Conservation (phyloP, 2,888 invertebrate genomes). For the Eulithis testata region DNA sequence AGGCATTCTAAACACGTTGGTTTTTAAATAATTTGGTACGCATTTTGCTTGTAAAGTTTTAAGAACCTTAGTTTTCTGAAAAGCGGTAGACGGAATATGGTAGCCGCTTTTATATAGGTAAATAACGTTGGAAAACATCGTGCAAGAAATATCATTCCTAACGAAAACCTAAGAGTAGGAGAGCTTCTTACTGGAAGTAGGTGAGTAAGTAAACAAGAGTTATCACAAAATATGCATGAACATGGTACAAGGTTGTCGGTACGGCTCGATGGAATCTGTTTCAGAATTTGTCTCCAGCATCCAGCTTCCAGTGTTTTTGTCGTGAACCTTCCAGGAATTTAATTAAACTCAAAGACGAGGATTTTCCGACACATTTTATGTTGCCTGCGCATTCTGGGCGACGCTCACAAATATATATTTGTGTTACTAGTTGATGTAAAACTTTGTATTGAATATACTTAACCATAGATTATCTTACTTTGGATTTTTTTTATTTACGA, state of each 20-base stretch:
- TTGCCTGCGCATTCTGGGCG: conserved; percentile 6
- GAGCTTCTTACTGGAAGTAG: no score
- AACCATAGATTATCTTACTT: no score
- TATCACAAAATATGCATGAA: no score
- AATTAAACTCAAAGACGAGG: conserved; percentile 25
- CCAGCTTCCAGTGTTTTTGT: conserved; percentile 9
- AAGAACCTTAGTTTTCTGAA: neutral
- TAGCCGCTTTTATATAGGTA: neutral
- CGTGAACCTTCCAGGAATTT: conserved; percentile 24
- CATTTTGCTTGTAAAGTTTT: neutral
- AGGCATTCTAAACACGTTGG: conserved; percentile 17
- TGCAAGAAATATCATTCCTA: no score
- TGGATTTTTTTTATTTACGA: no score
- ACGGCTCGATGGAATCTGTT: conserved; percentile 3
- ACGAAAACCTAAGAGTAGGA: no score
- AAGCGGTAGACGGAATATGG: neutral
- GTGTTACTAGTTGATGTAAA: no score
- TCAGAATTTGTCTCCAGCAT: conserved; percentile 6
- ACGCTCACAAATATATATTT: neutral
- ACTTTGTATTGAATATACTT: no score
- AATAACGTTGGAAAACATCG: no score
- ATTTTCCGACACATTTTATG: conserved; percentile 18
- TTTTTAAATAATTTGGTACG: conserved; percentile 2
- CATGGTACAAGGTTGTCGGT: neutral
- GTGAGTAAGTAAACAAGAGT: no score